phyloP scores from a whole-genome alignment of 2,888 invertebrate genomes.

The Aphelenchoides bicaudatus region DNA sequence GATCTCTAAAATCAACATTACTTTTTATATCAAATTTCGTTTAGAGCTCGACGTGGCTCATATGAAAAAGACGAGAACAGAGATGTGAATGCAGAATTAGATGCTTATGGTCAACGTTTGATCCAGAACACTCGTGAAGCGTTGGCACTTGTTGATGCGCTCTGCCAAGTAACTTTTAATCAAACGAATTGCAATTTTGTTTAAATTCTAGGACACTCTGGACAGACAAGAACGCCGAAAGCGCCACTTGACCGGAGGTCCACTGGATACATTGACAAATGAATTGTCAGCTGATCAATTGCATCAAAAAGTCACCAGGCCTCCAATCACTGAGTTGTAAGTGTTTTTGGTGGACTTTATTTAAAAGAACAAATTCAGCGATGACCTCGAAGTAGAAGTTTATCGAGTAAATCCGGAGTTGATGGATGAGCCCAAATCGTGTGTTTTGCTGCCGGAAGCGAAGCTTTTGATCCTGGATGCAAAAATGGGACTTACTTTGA shows the following conservation, averaged over 20 bases:
- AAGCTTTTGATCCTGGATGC: conserved; percentile 27
- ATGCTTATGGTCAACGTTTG: conserved; percentile 31
- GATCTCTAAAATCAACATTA: too few species aligned
- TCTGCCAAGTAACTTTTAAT: conserved; percentile 26
- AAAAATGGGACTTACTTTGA: conserved; percentile 26
- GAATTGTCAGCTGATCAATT: not conserved
- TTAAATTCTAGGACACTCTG: too few species aligned
- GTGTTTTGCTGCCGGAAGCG: conserved; percentile 29
- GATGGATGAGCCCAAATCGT: conserved; percentile 26
- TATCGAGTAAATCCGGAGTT: conserved; percentile 23
- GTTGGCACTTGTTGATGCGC: conserved; percentile 29
- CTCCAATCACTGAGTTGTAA: not conserved
- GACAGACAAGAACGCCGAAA: conserved; percentile 6
- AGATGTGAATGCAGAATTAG: conserved; percentile 18
- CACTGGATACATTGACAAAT: not conserved
- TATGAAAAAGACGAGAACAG: conserved; percentile 1
- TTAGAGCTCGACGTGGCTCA: too few species aligned
- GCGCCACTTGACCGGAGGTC: not conserved
- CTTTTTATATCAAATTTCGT: too few species aligned
- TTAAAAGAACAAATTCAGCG: too few species aligned
- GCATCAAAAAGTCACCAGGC: not conserved
- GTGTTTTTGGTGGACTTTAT: too few species aligned
- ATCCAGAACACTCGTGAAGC: conserved; percentile 32
- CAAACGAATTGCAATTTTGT: too few species aligned
- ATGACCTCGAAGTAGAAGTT: conserved; percentile 27